phyloP scores from a whole-genome alignment of 2,888 invertebrate species.

The Plagodis pulveraria region DNA sequence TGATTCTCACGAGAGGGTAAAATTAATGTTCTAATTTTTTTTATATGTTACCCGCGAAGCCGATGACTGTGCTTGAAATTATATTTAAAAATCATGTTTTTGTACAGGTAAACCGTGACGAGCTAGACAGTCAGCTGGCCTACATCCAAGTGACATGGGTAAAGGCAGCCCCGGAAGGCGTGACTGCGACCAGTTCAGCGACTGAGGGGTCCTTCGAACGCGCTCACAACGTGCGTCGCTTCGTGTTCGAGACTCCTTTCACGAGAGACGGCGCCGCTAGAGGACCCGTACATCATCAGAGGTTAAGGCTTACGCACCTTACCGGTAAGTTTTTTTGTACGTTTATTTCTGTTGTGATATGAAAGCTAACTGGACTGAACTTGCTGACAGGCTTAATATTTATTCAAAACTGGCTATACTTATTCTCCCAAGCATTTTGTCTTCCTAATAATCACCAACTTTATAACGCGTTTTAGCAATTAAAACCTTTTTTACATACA shows the following conservation, averaged over 20 bases:
- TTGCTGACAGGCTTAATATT: too few relatives aligned
- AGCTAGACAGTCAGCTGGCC: constrained; percentile 93
- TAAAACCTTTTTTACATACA: too few relatives aligned
- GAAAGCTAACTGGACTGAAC: too few relatives aligned
- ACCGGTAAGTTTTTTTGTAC: constrained; percentile 86
- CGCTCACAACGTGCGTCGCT: constrained; percentile 94
- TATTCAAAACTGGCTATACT: too few relatives aligned
- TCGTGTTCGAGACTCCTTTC: constrained; percentile 98
- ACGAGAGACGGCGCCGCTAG: constrained; percentile 92
- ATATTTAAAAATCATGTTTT: background rate
- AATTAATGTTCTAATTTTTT: too few relatives aligned
- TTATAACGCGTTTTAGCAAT: too few relatives aligned
- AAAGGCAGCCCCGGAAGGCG: constrained; percentile 95
- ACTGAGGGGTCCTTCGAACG: constrained; percentile 94
- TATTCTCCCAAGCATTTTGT: too few relatives aligned
- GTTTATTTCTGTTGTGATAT: background rate
- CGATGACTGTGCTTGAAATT: too few relatives aligned
- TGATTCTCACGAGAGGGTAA: too few relatives aligned
- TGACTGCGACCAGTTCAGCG: constrained; percentile 86
- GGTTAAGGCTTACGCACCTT: constrained; percentile 95
- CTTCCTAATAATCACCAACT: too few relatives aligned
- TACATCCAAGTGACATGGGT: constrained; percentile 98
- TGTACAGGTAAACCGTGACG: constrained; percentile 87
- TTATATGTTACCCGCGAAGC: too few relatives aligned
- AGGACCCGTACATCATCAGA: constrained; percentile 94